Evolutionary conservation across 2,113 vertebrate genomes (phyloP), one percentile per base, ranked within the genome.

Genomic region (Puntigrus tetrazona): DNA sequence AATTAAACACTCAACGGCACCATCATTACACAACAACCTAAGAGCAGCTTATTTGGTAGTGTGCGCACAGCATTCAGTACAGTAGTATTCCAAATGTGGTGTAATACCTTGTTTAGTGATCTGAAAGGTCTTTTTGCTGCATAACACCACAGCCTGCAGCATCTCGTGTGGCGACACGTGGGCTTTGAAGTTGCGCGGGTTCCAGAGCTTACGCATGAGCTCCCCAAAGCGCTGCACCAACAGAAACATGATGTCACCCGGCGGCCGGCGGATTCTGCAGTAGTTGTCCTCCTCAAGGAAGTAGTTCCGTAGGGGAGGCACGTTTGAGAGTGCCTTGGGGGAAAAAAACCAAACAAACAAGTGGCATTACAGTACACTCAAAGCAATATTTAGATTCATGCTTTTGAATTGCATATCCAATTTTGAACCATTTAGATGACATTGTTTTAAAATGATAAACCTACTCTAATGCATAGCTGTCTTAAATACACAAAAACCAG

Each of bases 61-160:
- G 16, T 20, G 16, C 47, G 20, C 4, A 47, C 57, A 59, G 9
- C n/a, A 27, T 36, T 18, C 31, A 69, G 65, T 1, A 2, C 65
- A 69, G 7, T 22, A 22, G 31, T 38, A 38, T 36, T 5, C 2
- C 29, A 1, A 20, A 31, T 77, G 29, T n/a, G 22, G 36, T 55
- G 20, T 6, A 36, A 14, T 86, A 97, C 98, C 98, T 91, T 99
- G 97, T 82, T 98, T 98, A 87, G 98, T 99, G 90, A 99, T 99
- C 93, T 99, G 97, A 89, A 99, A 99, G 86, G 95, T 99, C 91
- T 99, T 99, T 94, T 98, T 98, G 92, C 97, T 98, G 94, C 97
- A 99, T 1, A 99, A 95, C 22, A 99, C 98, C 36, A 99, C 98
- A 0, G 98, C 98, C 91, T 99, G 98, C 77, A 99, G 93, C 98